Percentiles rank a stretch among this genome's conserved stretches.
phyloP scores from a whole-genome alignment of 2,888 invertebrate species.

The Agonopterix heracliana region DNA sequence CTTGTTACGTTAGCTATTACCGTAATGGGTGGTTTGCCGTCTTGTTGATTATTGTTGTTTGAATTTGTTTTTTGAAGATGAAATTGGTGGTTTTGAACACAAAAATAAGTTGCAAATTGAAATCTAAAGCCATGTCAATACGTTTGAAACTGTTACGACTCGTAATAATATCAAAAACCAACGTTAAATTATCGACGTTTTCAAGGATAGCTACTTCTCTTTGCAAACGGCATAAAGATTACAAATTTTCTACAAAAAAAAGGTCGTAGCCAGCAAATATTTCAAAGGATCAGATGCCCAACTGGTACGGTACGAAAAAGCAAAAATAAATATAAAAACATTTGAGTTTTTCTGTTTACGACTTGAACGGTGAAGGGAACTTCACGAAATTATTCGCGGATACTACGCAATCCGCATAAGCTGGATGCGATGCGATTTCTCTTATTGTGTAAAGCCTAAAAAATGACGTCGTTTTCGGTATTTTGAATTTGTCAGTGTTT shows the following conservation, averaged over 20 bases:
- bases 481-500: neutral
- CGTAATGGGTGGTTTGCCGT: constrained; percentile 6
- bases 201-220: too few relatives aligned
- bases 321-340: constrained; percentile 3
- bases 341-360: constrained; percentile 3
- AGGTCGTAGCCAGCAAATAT: constrained; percentile 2
- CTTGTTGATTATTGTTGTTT: neutral
- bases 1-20: constrained; percentile 6
- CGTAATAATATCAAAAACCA: too few relatives aligned
- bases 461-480: constrained; percentile 4
- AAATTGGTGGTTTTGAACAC: too few relatives aligned
- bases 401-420: constrained; percentile 1
- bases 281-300: constrained; percentile 5
- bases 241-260: neutral
- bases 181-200: too few relatives aligned
- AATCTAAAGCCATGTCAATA: too few relatives aligned
- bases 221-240: too few relatives aligned
- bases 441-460: constrained; percentile 6
- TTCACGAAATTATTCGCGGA: constrained; percentile 2
- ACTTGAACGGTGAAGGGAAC: neutral
- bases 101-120: too few relatives aligned
- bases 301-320: neutral
- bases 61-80: too few relatives aligned
- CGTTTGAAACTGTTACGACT: too few relatives aligned
- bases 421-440: constrained; percentile 4